A percentile compares a stretch with the other conserved stretches of the same genome.
Conservation (phyloP, 2,113 vertebrate genomes). For the Camarhynchus parvulus region DNA sequence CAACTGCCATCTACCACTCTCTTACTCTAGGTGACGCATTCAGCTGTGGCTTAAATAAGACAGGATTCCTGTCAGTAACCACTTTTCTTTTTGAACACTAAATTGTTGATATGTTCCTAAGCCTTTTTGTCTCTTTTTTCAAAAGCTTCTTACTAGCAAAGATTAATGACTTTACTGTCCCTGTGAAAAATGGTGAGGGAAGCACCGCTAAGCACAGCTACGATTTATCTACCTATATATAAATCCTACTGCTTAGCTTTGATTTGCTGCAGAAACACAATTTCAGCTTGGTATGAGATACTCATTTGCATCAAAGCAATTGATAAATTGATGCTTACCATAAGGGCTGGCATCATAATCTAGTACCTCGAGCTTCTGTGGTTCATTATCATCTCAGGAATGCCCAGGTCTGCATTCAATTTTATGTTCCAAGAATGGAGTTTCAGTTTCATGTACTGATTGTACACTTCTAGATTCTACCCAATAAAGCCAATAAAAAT, state of each 20-base stretch:
- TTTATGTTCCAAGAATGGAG: neutral
- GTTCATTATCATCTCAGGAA: constrained; percentile 27
- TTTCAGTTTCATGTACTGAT: neutral
- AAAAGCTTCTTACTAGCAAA: neutral
- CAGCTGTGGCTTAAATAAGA: neutral
- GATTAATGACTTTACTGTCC: neutral
- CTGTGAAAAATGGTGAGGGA: neutral
- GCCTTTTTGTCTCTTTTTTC: neutral
- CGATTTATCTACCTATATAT: neutral
- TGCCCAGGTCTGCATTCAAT: neutral
- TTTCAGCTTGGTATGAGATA: neutral
- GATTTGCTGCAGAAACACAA: constrained; percentile 13
- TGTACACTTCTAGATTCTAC: neutral
- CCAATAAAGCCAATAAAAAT: neutral
- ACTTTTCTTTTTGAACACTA: neutral
- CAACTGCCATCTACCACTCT: neutral
- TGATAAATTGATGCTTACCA: constrained; percentile 33
- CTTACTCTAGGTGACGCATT: neutral
- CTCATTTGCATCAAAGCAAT: constrained; percentile 3
- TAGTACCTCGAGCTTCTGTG: neutral
- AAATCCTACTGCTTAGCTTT: neutral
- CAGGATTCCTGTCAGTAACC: neutral
- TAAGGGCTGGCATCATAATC: constrained; percentile 2
- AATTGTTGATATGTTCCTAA: neutral
- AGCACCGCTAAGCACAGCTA: neutral